Base-by-base conservation (phyloP, 2,888 invertebrate species). In the Phorcus lineatus region DNA sequence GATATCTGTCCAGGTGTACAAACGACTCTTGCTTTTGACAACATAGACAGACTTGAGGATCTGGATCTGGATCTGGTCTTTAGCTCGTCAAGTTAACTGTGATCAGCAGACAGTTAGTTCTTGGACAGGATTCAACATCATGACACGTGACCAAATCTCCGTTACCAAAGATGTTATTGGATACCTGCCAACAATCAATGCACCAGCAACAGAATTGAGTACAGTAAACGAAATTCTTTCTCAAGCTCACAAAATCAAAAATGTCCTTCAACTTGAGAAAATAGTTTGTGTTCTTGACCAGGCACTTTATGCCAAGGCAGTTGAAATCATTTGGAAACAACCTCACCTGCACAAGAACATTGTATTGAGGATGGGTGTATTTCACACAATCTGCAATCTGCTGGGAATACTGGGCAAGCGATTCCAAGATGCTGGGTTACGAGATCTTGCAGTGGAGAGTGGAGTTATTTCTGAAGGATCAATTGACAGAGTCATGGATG, bases 221-320 rank as follows among this genome's bases (percentile, higher is more conserved):
- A n/a, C n/a, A n/a, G n/a, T n/a, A n/a, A n/a, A n/a, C n/a, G n/a
- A n/a, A n/a, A n/a, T n/a, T n/a, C n/a, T 11, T 6, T 47, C 47
- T 47, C 47, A 47, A 47, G 47, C 47, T 47, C 47, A 47, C 47
- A 47, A 47, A 47, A 47, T 47, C 52, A 52, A 76, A 24, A 13
- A 78, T n/a, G 1, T 22, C 31, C 78, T 83, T n/a, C 1, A 84
- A 4, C 76, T 83, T 4, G 47, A 82, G 19, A 78, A 66, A 16
- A 81, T 83, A 11, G 74, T 66, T 17, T 47, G 53, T 74, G 78
- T 82, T 17, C 67, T 85, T 19, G 83, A 85, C 75, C 83, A 88
- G 80, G 86, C 85, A 53, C 77, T 86, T 36, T 87, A 81, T 83
- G 80, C 85, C n/a, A 88, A 86, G 76, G 86, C 83, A 57, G 75